phyloP scores from a whole-genome alignment of 2,113 vertebrate genomes.

The Passer montanus region DNA sequence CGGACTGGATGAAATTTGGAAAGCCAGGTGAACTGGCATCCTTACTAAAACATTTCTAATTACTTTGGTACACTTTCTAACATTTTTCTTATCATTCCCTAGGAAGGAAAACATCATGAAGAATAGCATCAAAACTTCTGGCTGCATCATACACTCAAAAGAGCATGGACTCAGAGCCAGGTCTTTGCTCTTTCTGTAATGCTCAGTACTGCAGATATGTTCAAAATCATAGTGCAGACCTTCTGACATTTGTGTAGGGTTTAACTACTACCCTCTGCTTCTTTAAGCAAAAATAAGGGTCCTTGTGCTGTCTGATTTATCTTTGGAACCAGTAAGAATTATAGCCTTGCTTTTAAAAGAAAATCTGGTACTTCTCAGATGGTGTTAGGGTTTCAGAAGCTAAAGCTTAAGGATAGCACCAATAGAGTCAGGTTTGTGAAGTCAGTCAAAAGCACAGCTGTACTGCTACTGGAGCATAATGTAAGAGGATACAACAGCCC shows the following conservation, averaged over 20 bases:
- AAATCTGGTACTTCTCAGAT: neutral
- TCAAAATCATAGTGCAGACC: neutral
- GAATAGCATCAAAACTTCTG: neutral
- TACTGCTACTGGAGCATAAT: neutral
- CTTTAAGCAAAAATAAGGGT: neutral
- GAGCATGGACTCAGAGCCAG: neutral
- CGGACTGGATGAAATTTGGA: neutral
- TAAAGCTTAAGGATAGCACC: neutral
- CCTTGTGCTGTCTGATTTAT: neutral
- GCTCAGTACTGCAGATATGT: neutral
- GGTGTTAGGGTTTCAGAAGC: neutral
- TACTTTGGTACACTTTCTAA: neutral
- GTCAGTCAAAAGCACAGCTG: neutral
- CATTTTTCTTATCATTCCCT: neutral
- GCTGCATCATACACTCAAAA: neutral
- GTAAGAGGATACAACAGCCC: neutral
- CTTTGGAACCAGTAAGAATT: neutral
- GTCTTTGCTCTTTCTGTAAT: neutral
- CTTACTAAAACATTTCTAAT: neutral
- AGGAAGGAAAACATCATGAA: neutral
- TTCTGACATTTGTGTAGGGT: neutral
- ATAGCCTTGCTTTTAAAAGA: neutral
- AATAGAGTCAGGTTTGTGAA: neutral
- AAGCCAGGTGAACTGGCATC: neutral
- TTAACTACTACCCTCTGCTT: neutral